Percentiles rank a stretch among this genome's conserved stretches.
Evolutionary conservation across 1,140 invertebrate species (phyloP).

Genomic region (Glossosoma conforme): DNA sequence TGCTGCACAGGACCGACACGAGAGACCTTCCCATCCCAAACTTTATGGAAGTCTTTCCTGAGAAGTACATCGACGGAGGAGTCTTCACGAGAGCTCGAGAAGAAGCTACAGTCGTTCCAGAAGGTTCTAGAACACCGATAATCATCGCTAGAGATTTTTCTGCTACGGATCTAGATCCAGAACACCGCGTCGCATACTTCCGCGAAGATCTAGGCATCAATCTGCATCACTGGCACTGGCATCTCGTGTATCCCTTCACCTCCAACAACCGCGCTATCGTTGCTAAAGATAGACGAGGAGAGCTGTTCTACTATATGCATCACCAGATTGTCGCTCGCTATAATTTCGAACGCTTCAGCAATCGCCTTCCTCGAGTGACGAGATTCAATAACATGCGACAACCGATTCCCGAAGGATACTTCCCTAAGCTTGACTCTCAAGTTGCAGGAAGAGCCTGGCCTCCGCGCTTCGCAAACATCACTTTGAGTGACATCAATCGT

Average conservation of each 20-base stretch:
- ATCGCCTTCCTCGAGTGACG: conserved; percentile 54
- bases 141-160: conserved; percentile 68
- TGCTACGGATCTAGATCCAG: conserved; percentile 64
- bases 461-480: conserved; percentile 50
- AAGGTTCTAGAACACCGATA: conserved; percentile 59
- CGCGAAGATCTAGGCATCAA: conserved; percentile 70
- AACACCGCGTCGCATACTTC: conserved; percentile 72
- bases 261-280: conserved; percentile 53
- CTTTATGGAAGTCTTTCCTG: conserved; percentile 67
- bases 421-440: conserved; percentile 64
- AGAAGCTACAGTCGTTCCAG: conserved; percentile 58
- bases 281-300: conserved; percentile 65
- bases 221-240: conserved; percentile 82
- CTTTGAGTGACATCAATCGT: conserved; percentile 59
- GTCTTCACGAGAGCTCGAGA: conserved; percentile 64
- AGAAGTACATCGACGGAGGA: conserved; percentile 69
- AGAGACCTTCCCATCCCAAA: conserved; percentile 64
- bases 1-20: conserved; percentile 68
- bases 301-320: conserved; percentile 77
- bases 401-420: conserved; percentile 64
- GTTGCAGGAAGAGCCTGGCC: conserved; percentile 43
- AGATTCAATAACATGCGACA: conserved; percentile 56
- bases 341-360: conserved; percentile 64
- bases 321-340: conserved; percentile 67
- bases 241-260: conserved; percentile 72